phyloP scores from a whole-genome alignment of 2,113 vertebrate species.

The Channa argus region DNA sequence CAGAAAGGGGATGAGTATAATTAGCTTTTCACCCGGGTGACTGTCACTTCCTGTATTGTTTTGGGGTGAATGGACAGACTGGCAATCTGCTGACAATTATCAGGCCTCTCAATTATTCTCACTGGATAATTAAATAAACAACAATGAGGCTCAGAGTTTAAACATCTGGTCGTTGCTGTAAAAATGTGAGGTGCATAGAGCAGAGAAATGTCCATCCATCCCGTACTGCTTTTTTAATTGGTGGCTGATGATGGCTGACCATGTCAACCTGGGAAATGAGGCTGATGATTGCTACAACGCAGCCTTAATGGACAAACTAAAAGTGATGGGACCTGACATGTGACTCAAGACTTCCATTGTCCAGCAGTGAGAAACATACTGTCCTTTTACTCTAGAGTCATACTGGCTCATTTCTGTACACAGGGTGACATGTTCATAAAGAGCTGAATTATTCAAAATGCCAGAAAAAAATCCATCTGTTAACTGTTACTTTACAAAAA shows the following conservation, averaged over 20 bases:
- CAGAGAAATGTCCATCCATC: background rate
- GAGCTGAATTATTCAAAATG: background rate
- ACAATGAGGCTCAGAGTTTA: no score
- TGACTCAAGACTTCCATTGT: background rate
- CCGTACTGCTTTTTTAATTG: background rate
- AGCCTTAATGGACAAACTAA: constrained; percentile 3
- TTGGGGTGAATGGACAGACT: no score
- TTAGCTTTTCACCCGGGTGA: no score
- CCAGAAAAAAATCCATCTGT: no score
- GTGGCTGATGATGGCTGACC: background rate
- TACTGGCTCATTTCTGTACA: background rate
- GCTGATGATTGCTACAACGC: constrained; percentile 17
- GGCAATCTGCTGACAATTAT: no score
- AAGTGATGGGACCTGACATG: background rate
- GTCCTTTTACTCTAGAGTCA: background rate
- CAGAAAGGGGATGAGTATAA: no score
- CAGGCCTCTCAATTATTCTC: no score
- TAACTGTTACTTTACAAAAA: no score
- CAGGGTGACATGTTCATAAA: background rate
- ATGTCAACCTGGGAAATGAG: constrained; percentile 21
- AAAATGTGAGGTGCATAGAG: background rate
- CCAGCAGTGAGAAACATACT: background rate
- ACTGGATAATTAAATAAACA: no score
- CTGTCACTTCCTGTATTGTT: no score
- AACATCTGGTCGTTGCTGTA: no score